A percentile compares a stretch with the other conserved stretches of the same genome.
Evolutionary conservation across 2,113 vertebrate genomes (phyloP).

Genomic region (Catharus minimus): DNA sequence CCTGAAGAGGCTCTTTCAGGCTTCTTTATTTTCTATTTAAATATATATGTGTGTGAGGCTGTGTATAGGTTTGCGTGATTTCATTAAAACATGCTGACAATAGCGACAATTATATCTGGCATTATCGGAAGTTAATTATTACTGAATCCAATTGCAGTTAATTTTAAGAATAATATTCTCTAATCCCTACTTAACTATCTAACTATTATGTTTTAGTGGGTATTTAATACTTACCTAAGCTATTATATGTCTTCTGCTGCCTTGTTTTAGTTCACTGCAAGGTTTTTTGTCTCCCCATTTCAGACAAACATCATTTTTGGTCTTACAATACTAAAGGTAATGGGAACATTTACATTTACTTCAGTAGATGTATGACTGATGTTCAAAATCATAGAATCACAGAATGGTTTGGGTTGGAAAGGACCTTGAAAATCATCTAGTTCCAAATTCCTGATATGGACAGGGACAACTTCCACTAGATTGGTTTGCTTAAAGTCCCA

Average conservation of each 20-base stretch:
- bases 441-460: neutral
- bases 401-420: neutral
- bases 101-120: neutral
- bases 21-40: neutral
- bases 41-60: neutral
- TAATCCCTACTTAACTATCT: neutral
- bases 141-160: neutral
- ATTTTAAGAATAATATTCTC: neutral
- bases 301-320: fast-evolving
- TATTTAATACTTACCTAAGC: neutral
- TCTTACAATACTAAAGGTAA: neutral
- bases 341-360: neutral
- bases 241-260: neutral
- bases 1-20: neutral
- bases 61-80: neutral
- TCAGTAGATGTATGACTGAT: neutral
- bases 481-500: neutral
- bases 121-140: neutral
- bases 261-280: neutral
- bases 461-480: neutral
- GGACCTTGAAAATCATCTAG: neutral
- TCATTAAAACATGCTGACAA: neutral
- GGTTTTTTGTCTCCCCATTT: neutral
- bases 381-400: neutral
- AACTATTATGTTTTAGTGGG: neutral